Evolutionary conservation across 37 sponge, comb jelly and placozoan genomes (phyloP), one percentile per base, ranked within the genome.

Genomic region (Theonella swinhoei): DNA sequence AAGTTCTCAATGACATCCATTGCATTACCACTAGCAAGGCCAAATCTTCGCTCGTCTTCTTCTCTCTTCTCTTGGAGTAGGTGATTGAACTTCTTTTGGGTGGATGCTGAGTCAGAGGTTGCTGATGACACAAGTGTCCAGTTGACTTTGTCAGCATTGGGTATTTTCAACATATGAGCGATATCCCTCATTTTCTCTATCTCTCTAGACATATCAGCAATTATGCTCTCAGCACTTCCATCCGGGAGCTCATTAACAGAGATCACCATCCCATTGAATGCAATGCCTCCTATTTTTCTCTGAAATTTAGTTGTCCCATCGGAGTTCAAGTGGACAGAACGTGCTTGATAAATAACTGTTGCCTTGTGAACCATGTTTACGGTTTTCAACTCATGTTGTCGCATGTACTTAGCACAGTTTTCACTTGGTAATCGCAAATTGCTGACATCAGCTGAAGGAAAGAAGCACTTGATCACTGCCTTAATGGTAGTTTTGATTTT

Each of bases 131-230:
- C 38, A 34, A 87, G 73, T 33, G 81, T 75, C 81, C 81, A 87
- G 42, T 87, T 87, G 58, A 87, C 80, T 5, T 60, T 54, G 70
- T 87, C 76, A 1, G 88, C 81, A 80, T 87, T 79, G 0, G 81
- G 80, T 65, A 87, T 4, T 1, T 75, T 63, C 23, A 87, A 62
- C 24, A 31, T 4, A n/a, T 65, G 43, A 22, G 88, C 88, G 39
- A 63, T 74, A 1, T 73, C 65, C 30, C 88, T 42, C 43, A 80
- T 20, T 7, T 80, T 78, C 30, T 87, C 35, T 41, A 87, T 19
- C 60, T 87, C 81, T 33, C 29, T 72, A 35, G 75, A 72, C 30
- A 87, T 87, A 73, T 80, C 88, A 38, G 20, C 30, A 23, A 74
- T 74, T 34, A 81, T 81, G 11, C 54, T 41, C 19, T 72, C 72